Conservation (phyloP, 2,888 invertebrate genomes). For the Oasisia sp. region DNA sequence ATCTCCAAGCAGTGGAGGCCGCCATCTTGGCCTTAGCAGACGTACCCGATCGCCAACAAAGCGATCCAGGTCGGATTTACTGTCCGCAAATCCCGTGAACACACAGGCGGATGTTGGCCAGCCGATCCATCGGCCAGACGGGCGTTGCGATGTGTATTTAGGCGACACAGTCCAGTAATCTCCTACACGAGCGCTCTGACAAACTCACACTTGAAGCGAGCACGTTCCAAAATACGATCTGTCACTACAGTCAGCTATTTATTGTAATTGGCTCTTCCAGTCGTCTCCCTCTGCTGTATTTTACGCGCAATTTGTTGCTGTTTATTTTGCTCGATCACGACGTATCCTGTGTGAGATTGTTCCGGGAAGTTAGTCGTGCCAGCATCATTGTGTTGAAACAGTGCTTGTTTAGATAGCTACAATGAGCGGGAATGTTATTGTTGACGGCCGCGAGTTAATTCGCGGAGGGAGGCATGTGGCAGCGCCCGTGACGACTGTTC, state of each 20-base stretch:
- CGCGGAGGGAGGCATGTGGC: background rate
- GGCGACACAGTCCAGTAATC: background rate
- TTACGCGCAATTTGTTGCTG: background rate
- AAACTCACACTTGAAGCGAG: background rate
- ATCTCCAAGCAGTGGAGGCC: background rate
- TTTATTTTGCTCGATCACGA: background rate
- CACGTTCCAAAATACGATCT: background rate
- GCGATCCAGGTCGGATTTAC: slow-evolving; percentile 13
- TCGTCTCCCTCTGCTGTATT: background rate
- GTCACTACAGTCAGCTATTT: slow-evolving; percentile 17
- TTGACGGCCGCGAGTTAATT: background rate
- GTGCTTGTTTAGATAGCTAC: background rate
- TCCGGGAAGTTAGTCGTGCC: background rate
- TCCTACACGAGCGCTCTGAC: background rate
- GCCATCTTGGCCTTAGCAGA: background rate
- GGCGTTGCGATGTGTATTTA: background rate
- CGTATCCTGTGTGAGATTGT: background rate
- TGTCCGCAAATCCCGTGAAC: background rate
- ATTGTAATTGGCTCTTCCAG: background rate
- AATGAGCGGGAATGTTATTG: background rate
- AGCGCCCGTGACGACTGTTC: background rate
- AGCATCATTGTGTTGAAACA: background rate
- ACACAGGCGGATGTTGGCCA: background rate
- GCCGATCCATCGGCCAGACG: background rate
- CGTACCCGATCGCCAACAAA: background rate